Evolutionary conservation across 1,140 invertebrate species (phyloP).

Genomic region (Metaphire vulgaris): DNA sequence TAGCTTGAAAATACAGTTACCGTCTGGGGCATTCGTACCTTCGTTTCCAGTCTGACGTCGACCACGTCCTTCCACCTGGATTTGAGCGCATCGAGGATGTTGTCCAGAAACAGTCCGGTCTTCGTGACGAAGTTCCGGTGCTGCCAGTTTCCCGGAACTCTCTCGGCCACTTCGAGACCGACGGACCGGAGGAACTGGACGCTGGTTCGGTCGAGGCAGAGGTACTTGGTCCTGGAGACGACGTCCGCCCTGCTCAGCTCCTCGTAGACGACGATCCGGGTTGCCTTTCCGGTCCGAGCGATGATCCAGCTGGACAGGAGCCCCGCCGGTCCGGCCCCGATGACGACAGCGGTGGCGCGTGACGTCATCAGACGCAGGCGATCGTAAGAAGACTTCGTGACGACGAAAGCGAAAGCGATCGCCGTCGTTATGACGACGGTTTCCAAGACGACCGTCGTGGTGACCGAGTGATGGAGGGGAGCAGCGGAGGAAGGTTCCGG

Average conservation of each 20-base stretch:
- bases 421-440: constrained; percentile 32
- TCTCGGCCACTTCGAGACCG: constrained; percentile 42
- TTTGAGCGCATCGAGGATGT: constrained; percentile 37
- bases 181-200: constrained; percentile 37
- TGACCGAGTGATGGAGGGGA: too few species aligned
- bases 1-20: too few species aligned
- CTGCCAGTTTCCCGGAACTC: constrained; percentile 46
- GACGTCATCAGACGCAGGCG: constrained; percentile 33
- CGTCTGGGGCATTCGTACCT: too few species aligned
- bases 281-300: constrained; percentile 32
- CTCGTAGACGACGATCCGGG: constrained; percentile 39
- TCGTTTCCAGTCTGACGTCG: constrained; percentile 37
- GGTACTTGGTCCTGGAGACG: constrained; percentile 39
- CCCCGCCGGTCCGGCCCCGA: constrained; percentile 44
- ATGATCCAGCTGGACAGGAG: constrained; percentile 38
- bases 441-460: constrained; percentile 11
- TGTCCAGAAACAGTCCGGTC: constrained; percentile 45
- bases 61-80: constrained; percentile 32
- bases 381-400: constrained; percentile 35
- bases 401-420: constrained; percentile 36
- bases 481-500: too few species aligned
- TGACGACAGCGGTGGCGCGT: constrained; percentile 35
- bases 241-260: constrained; percentile 35
- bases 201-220: constrained; percentile 39
- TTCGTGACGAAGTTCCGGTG: constrained; percentile 41